phyloP scores from a whole-genome alignment of 1,140 invertebrate species.

The Drosophila eugracilis region DNA sequence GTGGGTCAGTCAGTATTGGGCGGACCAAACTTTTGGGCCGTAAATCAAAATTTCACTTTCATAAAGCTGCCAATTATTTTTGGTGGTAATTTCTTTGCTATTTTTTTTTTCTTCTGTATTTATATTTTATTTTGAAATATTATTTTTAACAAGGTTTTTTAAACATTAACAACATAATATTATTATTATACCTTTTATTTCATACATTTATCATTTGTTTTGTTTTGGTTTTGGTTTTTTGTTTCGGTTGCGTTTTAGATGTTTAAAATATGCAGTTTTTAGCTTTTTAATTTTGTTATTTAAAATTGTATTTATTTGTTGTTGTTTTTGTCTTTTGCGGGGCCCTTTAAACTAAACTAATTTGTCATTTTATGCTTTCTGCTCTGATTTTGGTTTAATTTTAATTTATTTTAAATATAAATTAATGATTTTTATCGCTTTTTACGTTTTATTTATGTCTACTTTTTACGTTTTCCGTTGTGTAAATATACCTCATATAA shows the following conservation, averaged over 20 bases:
- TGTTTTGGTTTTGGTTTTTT: conserved; percentile 38
- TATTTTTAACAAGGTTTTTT: conserved; percentile 83
- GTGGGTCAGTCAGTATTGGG: conserved; percentile 64
- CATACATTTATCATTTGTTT: conserved; percentile 70
- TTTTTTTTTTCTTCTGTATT: conserved; percentile 55
- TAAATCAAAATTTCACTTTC: conserved; percentile 78
- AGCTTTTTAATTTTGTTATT: conserved; percentile 63
- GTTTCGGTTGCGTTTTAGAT: conserved; percentile 56
- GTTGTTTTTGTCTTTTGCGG: conserved; percentile 20
- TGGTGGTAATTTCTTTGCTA: conserved; percentile 20
- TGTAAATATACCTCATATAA: conserved; percentile 78
- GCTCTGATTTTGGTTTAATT: conserved; percentile 43
- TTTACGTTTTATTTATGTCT: conserved; percentile 51
- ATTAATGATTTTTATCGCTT: conserved; percentile 56
- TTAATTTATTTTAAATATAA: conserved; percentile 38
- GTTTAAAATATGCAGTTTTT: conserved; percentile 75
- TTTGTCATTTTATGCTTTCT: conserved; percentile 52
- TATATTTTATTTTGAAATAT: conserved; percentile 80
- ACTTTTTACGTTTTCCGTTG: conserved; percentile 53
- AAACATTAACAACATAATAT: conserved; percentile 83
- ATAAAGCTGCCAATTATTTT: conserved; percentile 35
- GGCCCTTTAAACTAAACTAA: conserved; percentile 59
- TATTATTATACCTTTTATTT: conserved; percentile 79
- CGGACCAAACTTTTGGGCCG: conserved; percentile 28
- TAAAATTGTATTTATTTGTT: conserved; percentile 57